Evolutionary conservation across 2,888 invertebrate genomes (phyloP), one percentile per base, ranked within the genome.

Genomic region (Liodrosophila aerea): DNA sequence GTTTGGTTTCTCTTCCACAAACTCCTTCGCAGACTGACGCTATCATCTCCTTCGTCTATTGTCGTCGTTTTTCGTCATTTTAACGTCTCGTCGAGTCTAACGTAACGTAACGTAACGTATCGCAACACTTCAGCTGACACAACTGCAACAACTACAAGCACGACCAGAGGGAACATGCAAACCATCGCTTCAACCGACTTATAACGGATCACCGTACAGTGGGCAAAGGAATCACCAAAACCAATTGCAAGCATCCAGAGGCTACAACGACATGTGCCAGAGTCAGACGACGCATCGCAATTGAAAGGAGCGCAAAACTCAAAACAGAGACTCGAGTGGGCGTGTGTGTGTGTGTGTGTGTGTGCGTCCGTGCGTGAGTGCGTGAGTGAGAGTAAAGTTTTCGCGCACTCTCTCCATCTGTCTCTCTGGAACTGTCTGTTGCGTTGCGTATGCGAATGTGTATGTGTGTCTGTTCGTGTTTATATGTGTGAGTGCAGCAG

Each of bases 11-110:
- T 27, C 11, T 40, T 57, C 40, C 41, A 40, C 39, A 7, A 7
- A n/a, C n/a, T n/a, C n/a, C n/a, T n/a, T n/a, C 7, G 30, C 37
- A 72, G 61, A 74, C 64, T 63, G 72, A 77, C 81, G 76, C 72
- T 64, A 50, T 74, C 67, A 64, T 80, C 65, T 81, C 72, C 72
- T 73, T 74, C 61, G 81, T 64, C 68, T 71, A 54, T 71, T 62
- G 56, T 66, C 63, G 70, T 76, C 57, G 54, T 61, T 51, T 30
- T 45, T 46, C 34, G 54, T 65, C 59, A 41, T 73, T 64, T 52
- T 22, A 5, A 4, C 22, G 22, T 22, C 43, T 68, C 63, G 56
- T 64, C 64, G 63, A 69, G 40, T 34, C 43, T 49, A 34, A 41
- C 33, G 30, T 16, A 33, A 40, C 11, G 22, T 5, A 58, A 51